Base-by-base conservation (phyloP, 2,113 vertebrate genomes). In the Megaceryle torquata region DNA sequence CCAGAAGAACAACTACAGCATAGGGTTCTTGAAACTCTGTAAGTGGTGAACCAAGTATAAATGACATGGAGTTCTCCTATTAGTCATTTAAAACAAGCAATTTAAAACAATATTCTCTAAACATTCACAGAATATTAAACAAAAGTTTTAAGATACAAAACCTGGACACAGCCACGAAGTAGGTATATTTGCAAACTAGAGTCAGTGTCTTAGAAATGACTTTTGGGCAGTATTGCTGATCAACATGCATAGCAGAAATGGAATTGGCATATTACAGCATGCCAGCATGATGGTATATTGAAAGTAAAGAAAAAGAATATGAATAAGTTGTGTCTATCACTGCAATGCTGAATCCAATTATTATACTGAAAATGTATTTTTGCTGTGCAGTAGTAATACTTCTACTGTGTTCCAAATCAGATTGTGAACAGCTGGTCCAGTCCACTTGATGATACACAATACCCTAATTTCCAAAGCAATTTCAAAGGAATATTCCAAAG, bases 1-100 rank as follows among this genome's bases (percentile, higher is more conserved):
- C 99, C 97, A 99, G 96, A 88, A 99, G 98, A 56, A 99, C 99
- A 86, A 98, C 99, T 57, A 99, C 99, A n/a, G 99, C 99, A 88
- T 99, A 99, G 13, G 99, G 99, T 89, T 99, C 99, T 98, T 99
- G 99, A 97, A 99, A 98, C 97, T 99, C 99, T 99, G 97, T 50
- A 95, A 97, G 74, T 17, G 51, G 94, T 63, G n/a, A 92, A 84
- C 51, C 18, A 78, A 86, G 53, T 65, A 29, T 14, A 85, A 87
- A 93, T 92, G 77, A 84, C 54, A 41, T 10, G 20, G 82, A 91
- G 18, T 50, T 97, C 82, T 96, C 48, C 69, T 63, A 70, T 20
- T 41, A 84, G 15, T 33, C 9, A 82, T 65, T 95, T 91, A 72
- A 82, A 72, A 29, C 24, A 71, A 74, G 29, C 3, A 70, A 91